Evolutionary conservation across 2,888 invertebrate genomes (phyloP), one percentile per base, ranked within the genome.

Genomic region (Steinernema carpocapsae): DNA sequence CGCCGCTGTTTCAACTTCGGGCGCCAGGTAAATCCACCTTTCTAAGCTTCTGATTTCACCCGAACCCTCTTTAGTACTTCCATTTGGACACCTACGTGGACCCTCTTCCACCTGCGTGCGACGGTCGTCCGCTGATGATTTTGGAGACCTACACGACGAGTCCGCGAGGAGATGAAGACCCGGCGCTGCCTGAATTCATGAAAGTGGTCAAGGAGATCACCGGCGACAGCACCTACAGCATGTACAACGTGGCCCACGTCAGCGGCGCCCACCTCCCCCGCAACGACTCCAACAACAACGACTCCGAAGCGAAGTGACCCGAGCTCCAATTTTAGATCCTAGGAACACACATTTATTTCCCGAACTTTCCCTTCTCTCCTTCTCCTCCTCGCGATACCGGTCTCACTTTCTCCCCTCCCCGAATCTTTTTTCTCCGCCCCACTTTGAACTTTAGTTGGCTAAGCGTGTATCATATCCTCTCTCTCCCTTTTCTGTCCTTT

Each of bases 61-160:
- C 17, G 6, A n/a, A 17, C 14, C 32, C 24, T 3, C 75, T 78
- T 29, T 71, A 84, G 85, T 83, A 82, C 76, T 85, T 85, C 81
- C 84, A 86, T 74, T 76, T 86, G 78, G 86, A 86, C 80, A 82
- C 84, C 74, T 86, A 84, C 82, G 79, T 79, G 71, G 80, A 84
- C 26, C 86, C 86, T 2, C 80, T 84, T 29, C 86, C 86, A 22
- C 84, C 85, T 52, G 79, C 79, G 26, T 77, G 78, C 22, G 76
- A 80, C 24, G 82, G 82, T 22, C 75, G 80, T 19, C 81, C 79
- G 26, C 72, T 86, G 70, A 85, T 87, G 79, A 84, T 87, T 72
- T 78, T 86, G 77, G 86, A 86, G 79, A 85, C 85, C 29, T 87
- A 86, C 73, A 86, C 86, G 19, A 85, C 84, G 12, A 79, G 77